These are phyloP conservation scores for fruit fly (Drosophila melanogaster) DNA, from an alignment of 1,140 invertebrate genomes.

Conservation along the genomic window Release_6_plus_ISO1_MT NT_037436.4:20247001-20247500, in stretches of 20 bases:
- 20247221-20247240: not conserved
- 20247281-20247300: too few species aligned
- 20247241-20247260: too few species aligned
- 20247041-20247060: not conserved
- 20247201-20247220: too few species aligned
- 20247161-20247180: not conserved
- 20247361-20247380: too few species aligned
- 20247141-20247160: not conserved
- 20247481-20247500: not conserved
- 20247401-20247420: too few species aligned
- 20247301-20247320: too few species aligned
- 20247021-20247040: constrained; percentile 39
- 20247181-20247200: too few species aligned
- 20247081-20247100: too few species aligned
- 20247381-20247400: too few species aligned
- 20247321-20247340: too few species aligned
- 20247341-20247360: too few species aligned
- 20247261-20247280: too few species aligned
- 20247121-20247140: not conserved
- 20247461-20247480: not conserved
- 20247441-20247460: not conserved
- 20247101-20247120: not conserved
- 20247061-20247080: constrained; percentile 1
- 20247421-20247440: not conserved
- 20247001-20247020: constrained; percentile 41